Percentiles rank a stretch among this genome's conserved stretches.
Conservation (phyloP, 2,797 vertebrate genomes). For the Peromyscus attwateri region DNA sequence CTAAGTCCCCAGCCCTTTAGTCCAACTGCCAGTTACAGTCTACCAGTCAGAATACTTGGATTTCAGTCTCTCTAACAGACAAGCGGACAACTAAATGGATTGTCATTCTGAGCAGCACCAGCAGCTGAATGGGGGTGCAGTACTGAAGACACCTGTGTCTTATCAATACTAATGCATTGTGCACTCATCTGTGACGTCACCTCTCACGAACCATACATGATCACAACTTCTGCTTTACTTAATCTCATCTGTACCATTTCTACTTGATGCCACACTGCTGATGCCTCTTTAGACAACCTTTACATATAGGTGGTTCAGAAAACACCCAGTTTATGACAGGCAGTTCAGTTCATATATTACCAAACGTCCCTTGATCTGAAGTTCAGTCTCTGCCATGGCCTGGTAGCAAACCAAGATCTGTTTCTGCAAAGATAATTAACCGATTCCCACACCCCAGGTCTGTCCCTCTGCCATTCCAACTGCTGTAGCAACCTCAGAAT, state of each 20-base stretch:
- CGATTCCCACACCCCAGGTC: not conserved
- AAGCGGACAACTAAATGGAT: not conserved
- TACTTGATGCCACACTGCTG: not conserved
- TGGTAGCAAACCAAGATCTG: not conserved
- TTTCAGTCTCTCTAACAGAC: not conserved
- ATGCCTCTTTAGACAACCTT: not conserved
- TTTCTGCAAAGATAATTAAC: conserved; percentile 31
- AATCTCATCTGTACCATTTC: not conserved
- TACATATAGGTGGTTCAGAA: not conserved
- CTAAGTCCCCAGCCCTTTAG: not conserved
- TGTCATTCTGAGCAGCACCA: not conserved
- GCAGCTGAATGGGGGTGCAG: not conserved
- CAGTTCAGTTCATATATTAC: not conserved
- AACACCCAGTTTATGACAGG: not conserved
- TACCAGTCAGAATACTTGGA: not conserved
- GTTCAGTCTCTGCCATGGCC: not conserved
- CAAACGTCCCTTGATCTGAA: not conserved
- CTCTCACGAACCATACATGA: not conserved
- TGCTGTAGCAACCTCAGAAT: not conserved
- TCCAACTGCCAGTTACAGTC: not conserved
- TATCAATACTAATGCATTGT: not conserved
- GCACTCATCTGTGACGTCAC: not conserved
- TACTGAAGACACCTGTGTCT: not conserved
- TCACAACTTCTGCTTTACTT: not conserved
- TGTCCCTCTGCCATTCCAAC: not conserved